These are phyloP conservation scores for Gymnothorax javanicus DNA, from an alignment of 2,797 vertebrate genomes.

Conservation along the genomic window DNA sequence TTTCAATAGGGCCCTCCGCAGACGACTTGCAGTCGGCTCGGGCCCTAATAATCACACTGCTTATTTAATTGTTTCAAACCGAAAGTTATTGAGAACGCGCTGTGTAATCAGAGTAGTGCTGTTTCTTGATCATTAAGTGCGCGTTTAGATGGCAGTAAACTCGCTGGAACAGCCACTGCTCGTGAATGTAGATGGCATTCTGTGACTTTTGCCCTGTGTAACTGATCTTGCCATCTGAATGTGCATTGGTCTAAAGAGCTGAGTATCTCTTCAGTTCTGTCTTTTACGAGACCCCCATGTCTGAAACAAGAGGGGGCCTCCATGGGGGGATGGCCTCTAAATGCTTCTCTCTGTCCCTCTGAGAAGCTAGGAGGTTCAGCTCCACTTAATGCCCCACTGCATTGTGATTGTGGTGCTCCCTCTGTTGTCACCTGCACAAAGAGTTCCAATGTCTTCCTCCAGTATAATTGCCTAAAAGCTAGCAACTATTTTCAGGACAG, in stretches of 20 bases:
- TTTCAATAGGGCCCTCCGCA: too few relatives aligned
- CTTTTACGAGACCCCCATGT: background rate
- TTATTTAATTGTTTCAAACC: background rate
- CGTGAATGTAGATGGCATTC: background rate
- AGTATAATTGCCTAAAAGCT: background rate
- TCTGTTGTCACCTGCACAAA: background rate
- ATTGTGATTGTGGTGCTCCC: background rate
- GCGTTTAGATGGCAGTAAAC: background rate
- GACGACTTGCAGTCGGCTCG: too few relatives aligned
- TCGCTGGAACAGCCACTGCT: background rate
- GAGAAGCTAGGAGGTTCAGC: background rate
- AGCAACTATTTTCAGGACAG: background rate
- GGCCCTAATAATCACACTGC: background rate
- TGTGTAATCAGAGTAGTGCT: background rate
- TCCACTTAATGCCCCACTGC: background rate
- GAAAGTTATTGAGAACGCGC: background rate
- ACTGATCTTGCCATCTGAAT: slow-evolving; percentile 12
- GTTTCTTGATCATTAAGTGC: background rate
- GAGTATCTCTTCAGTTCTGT: background rate
- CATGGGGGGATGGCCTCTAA: background rate
- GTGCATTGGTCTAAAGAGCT: slow-evolving; percentile 3
- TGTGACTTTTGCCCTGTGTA: slow-evolving; percentile 6
- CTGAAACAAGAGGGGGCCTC: slow-evolving; percentile 7
- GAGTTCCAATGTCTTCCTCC: background rate
- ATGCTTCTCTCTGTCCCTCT: background rate